Conservation (phyloP, 2,888 invertebrate genomes). For the Sarcophaga caerulescens region DNA sequence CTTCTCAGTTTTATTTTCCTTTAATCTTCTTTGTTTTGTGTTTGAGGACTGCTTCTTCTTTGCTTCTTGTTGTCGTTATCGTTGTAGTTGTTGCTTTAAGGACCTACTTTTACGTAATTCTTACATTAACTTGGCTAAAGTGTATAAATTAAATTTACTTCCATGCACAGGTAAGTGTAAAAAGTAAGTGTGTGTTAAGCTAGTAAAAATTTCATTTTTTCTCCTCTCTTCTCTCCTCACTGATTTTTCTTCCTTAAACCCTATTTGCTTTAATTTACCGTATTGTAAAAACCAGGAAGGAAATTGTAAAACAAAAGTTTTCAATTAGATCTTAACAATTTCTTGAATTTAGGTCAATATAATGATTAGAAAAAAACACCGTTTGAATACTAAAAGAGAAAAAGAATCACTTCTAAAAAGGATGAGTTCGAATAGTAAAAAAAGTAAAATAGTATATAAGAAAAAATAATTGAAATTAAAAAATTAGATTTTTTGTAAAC, state of each 20-base stretch:
- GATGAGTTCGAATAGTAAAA: neutral
- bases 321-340: constrained; percentile 48
- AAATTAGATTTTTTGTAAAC: neutral
- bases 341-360: constrained; percentile 23
- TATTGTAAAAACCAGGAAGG: constrained; percentile 39
- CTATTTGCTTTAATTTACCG: neutral
- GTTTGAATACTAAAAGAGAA: constrained; percentile 18
- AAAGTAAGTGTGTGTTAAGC: neutral
- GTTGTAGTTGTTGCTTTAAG: constrained; percentile 41
- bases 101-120: constrained; percentile 60
- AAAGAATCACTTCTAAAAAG: neutral
- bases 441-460: too few species aligned
- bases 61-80: neutral
- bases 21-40: constrained; percentile 51
- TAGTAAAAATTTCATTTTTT: constrained; percentile 10
- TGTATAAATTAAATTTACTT: constrained; percentile 61
- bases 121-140: constrained; percentile 59
- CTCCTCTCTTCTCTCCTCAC: neutral
- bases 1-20: constrained; percentile 8
- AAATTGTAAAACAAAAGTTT: constrained; percentile 60
- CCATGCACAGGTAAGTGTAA: constrained; percentile 28
- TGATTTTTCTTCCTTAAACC: neutral
- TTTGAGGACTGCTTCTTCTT: constrained; percentile 52
- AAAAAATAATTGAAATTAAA: neutral
- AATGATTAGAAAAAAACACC: neutral